Percentiles rank a stretch among this genome's conserved stretches.
phyloP scores from a whole-genome alignment of 2,113 vertebrate genomes.

The Corythaeola cristata region DNA sequence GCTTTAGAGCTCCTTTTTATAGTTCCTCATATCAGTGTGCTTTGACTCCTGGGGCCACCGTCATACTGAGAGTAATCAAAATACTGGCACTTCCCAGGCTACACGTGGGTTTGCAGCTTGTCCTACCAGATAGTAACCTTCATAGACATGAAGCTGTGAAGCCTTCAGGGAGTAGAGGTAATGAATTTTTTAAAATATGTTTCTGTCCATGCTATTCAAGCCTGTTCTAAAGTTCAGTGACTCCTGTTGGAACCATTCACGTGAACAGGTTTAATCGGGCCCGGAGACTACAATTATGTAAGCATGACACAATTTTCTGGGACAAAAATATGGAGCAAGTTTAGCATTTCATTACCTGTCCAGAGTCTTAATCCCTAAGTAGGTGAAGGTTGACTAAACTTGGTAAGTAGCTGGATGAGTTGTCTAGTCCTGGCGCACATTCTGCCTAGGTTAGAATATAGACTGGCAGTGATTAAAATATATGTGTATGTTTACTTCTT shows the following conservation, averaged over 20 bases:
- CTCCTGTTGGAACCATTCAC: not conserved
- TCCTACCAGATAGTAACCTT: not conserved
- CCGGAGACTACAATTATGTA: conserved; percentile 22
- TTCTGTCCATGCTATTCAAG: not conserved
- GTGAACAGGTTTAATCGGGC: conserved; percentile 1
- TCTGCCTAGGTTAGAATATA: not conserved
- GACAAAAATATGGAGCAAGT: conserved; percentile 20
- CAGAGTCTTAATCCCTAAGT: not conserved
- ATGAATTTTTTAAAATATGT: not conserved
- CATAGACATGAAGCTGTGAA: not conserved
- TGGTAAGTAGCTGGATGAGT: not conserved
- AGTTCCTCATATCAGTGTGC: conserved; percentile 11
- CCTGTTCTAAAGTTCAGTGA: conserved; percentile 12
- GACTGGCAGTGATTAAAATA: not conserved
- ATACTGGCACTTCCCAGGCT: not conserved
- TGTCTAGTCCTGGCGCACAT: not conserved
- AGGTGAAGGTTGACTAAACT: not conserved
- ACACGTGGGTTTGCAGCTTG: not conserved
- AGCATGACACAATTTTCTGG: conserved; percentile 3
- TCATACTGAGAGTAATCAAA: conserved; percentile 32
- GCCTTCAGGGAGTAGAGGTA: not conserved
- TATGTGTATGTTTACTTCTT: not conserved
- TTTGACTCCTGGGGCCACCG: conserved; percentile 16
- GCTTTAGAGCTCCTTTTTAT: conserved; percentile 37
- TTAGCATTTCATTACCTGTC: not conserved